Base-by-base conservation (phyloP, 2,113 vertebrate species). In the Calypte anna region DNA sequence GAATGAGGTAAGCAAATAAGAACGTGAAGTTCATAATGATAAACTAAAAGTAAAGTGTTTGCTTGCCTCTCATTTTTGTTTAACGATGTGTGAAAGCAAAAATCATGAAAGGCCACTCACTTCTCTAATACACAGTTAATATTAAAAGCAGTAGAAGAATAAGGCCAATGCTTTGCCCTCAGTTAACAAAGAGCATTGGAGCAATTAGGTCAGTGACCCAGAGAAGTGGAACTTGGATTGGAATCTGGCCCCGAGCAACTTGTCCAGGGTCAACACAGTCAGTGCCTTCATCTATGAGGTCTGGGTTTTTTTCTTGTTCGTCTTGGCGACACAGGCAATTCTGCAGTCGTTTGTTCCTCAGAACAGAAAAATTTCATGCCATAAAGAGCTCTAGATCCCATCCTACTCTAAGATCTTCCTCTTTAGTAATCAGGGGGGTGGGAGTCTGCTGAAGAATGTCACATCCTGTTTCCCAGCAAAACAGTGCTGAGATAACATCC, bases 201-300 rank as follows among this genome's bases (percentile, higher is more conserved):
- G 72, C 82, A 85, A 63, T 95, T 90, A 93, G 64, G 57, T 55
- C 55, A 76, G 66, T 90, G 93, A 96, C 90, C 90, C 82, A 93
- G 61, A 90, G 82, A 63, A 53, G 43, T 28, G 44, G 72, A 68
- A 93, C 64, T 83, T 77, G 85, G 73, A 61, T 86, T 0, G 8
- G 82, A 96, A 88, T 93, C 76, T 96, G 73, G 53, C 88, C 76
- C 25, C 73, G 68, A 38, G 94, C 76, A 90, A 72, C 44, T 93
- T 51, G 64, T 67, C 66, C 66, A 50, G 85, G 51, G 79, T 96
- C 64, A 78, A 78, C 51, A 36, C 50, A 93, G 79, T 90, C 72
- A 88, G 38, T 50, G 88, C 82, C 82, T 95, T 93, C 91, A 88
- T 79, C 67, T 63, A 1, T 63, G 74, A 90, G 59, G 66, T 94